Percentiles rank a stretch among this genome's conserved stretches.
Conservation (phyloP, 2,888 invertebrate genomes). For the Drosophila incognita region DNA sequence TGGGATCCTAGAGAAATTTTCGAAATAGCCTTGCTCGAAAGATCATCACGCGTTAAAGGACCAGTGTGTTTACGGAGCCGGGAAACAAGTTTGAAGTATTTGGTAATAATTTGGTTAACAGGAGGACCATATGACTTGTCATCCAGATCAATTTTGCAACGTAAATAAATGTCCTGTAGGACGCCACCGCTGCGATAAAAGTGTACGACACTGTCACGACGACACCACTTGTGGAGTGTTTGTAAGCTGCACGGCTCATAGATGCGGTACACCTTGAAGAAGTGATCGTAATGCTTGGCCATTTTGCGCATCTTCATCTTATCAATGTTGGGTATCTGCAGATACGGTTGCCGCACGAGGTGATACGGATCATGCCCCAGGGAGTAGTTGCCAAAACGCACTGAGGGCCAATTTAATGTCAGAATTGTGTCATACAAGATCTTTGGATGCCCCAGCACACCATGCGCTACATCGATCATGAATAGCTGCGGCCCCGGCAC, state of each 20-base stretch:
- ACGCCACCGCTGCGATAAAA: conserved; percentile 22
- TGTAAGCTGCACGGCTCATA: conserved; percentile 56
- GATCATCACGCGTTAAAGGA: neutral
- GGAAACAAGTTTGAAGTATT: conserved; percentile 34
- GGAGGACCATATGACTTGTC: neutral
- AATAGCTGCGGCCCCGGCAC: conserved; percentile 81
- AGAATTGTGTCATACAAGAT: conserved; percentile 80
- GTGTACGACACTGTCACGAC: conserved; percentile 19
- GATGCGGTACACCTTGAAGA: conserved; percentile 66
- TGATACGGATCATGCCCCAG: conserved; percentile 81
- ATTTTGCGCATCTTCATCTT: conserved; percentile 53
- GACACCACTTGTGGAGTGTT: conserved; percentile 70
- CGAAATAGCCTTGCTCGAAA: neutral
- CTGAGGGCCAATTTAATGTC: conserved; percentile 73
- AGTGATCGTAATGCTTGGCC: conserved; percentile 68
- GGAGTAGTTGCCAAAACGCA: conserved; percentile 73
- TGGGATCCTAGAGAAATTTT: neutral
- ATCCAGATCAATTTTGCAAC: conserved; percentile 30
- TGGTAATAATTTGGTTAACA: conserved; percentile 22
- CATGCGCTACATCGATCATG: conserved; percentile 81
- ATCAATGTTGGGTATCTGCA: conserved; percentile 71
- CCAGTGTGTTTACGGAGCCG: conserved; percentile 19
- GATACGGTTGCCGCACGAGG: conserved; percentile 75
- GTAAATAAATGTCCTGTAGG: conserved; percentile 25
- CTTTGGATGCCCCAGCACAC: conserved; percentile 83